Evolutionary conservation across 2,113 vertebrate species (phyloP).

Genomic region (Propithecus coquereli): DNA sequence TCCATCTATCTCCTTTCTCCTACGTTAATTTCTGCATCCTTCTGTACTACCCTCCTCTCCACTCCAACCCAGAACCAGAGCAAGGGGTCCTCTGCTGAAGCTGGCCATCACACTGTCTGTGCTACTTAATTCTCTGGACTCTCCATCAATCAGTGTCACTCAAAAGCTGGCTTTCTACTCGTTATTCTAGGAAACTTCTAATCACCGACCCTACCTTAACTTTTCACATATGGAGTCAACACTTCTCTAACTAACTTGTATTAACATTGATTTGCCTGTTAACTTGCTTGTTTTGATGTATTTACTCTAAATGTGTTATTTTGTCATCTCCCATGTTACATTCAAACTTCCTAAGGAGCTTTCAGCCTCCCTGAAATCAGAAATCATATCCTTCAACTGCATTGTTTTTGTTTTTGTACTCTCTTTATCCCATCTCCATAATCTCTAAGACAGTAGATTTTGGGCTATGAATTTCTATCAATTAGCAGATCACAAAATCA

Average conservation of each 20-base stretch:
- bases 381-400: not conserved
- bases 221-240: not conserved
- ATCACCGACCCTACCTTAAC: not conserved
- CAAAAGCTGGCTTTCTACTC: not conserved
- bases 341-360: not conserved
- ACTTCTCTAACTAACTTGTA: not conserved
- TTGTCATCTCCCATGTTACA: not conserved
- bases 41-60: not conserved
- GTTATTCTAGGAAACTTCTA: not conserved
- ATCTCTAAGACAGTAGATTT: not conserved
- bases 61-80: not conserved
- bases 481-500: not conserved
- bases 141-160: not conserved
- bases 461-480: not conserved
- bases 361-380: not conserved
- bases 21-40: not conserved
- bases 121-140: not conserved
- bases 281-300: not conserved
- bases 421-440: not conserved
- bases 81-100: not conserved
- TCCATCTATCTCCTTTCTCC: not conserved
- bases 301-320: not conserved
- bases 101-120: not conserved
- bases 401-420: not conserved
- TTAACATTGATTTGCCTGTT: not conserved